Conservation (phyloP, 2,113 vertebrate species). For the Burhinus oedicnemus region DNA sequence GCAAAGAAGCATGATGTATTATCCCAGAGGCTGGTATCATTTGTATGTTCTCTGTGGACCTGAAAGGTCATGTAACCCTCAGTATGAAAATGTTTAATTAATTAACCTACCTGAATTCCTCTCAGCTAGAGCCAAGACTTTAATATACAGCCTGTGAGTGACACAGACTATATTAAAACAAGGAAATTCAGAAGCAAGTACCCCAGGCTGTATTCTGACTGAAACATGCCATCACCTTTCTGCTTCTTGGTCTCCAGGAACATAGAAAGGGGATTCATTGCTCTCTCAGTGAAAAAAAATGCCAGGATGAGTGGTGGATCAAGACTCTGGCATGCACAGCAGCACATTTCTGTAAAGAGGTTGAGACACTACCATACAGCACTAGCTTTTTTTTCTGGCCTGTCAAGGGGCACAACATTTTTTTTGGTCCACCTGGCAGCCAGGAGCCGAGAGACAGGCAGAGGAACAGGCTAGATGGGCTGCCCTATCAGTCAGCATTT, state of each 20-base stretch:
- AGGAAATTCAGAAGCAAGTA: not conserved
- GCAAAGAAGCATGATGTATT: not conserved
- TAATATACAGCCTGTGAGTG: not conserved
- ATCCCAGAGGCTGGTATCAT: not conserved
- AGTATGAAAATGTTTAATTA: constrained; percentile 28
- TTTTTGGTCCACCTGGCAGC: not conserved
- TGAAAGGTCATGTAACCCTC: not conserved
- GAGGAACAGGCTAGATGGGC: not conserved
- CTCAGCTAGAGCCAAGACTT: not conserved
- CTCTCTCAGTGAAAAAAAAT: not conserved
- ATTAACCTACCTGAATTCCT: constrained; percentile 20
- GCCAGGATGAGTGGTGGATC: not conserved
- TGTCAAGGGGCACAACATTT: not conserved
- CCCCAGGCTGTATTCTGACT: not conserved
- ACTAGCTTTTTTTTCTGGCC: not conserved
- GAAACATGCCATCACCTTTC: not conserved
- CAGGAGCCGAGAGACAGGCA: not conserved
- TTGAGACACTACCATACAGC: not conserved
- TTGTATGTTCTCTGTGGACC: not conserved
- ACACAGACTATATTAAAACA: not conserved
- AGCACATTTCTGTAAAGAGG: not conserved
- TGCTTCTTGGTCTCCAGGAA: not conserved
- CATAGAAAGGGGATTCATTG: not conserved
- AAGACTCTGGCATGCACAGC: not conserved
- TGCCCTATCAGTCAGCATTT: not conserved